Evolutionary conservation across 2,113 vertebrate species (phyloP).

Genomic region (Colistium nudipinnis): DNA sequence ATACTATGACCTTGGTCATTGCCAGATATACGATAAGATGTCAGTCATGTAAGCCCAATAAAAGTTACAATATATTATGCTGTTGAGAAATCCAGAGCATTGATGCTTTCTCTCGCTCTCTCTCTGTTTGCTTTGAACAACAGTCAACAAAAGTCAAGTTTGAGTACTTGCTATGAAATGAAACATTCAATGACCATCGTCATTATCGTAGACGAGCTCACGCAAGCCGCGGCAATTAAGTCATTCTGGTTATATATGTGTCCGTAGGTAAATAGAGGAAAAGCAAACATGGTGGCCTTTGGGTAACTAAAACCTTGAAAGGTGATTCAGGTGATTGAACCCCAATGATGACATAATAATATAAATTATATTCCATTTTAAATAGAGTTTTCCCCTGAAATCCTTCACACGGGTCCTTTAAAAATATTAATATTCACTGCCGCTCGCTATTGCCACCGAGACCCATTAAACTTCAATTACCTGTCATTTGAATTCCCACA

Average conservation of each 20-base stretch:
- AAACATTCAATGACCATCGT: background rate
- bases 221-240: too few relatives aligned
- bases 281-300: background rate
- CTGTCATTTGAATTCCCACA: constrained; percentile 54
- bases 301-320: too few relatives aligned
- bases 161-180: background rate
- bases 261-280: too few relatives aligned
- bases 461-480: constrained; percentile 73
- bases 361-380: background rate
- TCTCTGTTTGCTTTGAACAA: constrained; percentile 14
- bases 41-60: too few relatives aligned
- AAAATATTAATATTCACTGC: constrained; percentile 64
- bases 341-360: background rate
- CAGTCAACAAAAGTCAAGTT: background rate
- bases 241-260: too few relatives aligned
- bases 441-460: constrained; percentile 57
- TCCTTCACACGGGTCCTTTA: background rate
- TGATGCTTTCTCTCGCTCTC: constrained; percentile 1
- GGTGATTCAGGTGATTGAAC: background rate
- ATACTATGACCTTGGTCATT: too few relatives aligned
- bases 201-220: background rate
- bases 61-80: too few relatives aligned
- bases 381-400: background rate
- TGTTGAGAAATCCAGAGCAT: too few relatives aligned
- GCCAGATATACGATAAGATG: too few relatives aligned